These are phyloP conservation scores for Sweltsa coloradensis DNA, from an alignment of 1,140 invertebrate genomes.

Conservation along the genomic window DNA sequence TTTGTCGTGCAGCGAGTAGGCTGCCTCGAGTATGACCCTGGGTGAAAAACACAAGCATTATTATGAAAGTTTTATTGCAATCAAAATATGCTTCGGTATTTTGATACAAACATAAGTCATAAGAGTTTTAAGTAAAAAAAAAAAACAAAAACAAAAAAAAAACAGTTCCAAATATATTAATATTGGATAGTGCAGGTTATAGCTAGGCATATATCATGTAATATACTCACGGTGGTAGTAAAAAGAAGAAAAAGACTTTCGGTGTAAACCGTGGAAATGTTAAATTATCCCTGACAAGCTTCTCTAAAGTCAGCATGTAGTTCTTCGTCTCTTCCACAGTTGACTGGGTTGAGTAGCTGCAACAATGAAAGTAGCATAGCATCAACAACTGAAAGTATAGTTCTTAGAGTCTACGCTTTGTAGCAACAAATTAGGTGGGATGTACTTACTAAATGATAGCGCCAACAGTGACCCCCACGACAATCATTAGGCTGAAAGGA, in stretches of 20 bases:
- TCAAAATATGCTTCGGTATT: neutral
- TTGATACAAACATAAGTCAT: neutral
- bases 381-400: neutral
- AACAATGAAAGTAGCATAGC: neutral
- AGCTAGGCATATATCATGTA: neutral
- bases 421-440: neutral
- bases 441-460: constrained; percentile 7
- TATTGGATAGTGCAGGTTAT: neutral
- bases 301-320: neutral
- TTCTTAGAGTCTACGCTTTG: neutral
- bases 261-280: constrained; percentile 24
- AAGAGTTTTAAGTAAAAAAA: neutral
- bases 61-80: neutral
- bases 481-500: constrained; percentile 7
- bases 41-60: constrained; percentile 1
- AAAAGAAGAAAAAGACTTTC: constrained; percentile 26
- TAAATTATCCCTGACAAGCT: neutral
- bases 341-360: neutral
- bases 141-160: neutral
- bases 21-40: constrained; percentile 45
- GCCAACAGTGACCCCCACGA: constrained; percentile 5
- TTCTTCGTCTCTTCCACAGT: neutral
- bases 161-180: neutral
- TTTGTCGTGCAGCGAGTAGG: constrained; percentile 45
- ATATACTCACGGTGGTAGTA: constrained; percentile 35